Percentiles rank a stretch among this genome's conserved stretches.
phyloP scores from a whole-genome alignment of 2,113 vertebrate species.

The Struthidea cinerea region DNA sequence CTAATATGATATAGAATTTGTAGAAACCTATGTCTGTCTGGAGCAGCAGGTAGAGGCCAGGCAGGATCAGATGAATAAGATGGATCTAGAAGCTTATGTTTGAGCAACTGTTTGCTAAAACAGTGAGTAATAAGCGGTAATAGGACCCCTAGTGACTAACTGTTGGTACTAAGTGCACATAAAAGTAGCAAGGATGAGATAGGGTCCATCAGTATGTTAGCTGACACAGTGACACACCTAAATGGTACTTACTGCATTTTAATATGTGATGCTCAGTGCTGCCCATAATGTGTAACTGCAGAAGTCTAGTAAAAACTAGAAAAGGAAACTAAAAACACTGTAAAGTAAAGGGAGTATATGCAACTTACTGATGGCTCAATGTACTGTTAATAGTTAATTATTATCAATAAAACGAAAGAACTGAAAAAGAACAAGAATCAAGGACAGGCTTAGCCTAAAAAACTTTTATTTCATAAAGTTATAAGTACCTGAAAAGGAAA shows the following conservation, averaged over 20 bases:
- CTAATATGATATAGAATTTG: neutral
- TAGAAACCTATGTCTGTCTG: neutral
- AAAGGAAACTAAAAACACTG: neutral
- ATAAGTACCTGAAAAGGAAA: neutral
- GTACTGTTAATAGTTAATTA: neutral
- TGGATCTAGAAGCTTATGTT: neutral
- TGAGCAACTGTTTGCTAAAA: neutral
- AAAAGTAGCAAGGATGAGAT: neutral
- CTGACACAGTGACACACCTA: neutral
- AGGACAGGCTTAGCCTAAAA: neutral
- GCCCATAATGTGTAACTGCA: neutral
- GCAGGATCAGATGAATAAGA: neutral
- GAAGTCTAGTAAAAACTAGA: neutral
- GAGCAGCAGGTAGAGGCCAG: neutral
- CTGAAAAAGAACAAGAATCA: neutral
- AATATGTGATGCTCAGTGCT: neutral
- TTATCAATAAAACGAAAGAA: neutral
- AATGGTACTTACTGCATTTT: neutral
- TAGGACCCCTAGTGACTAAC: neutral
- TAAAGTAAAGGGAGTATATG: neutral
- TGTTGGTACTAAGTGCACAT: neutral
- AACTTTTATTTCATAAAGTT: neutral
- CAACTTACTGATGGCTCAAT: neutral
- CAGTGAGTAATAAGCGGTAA: neutral
- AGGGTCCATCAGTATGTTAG: neutral